Conservation (phyloP, 2,113 vertebrate genomes). For the Dolichallabes microphthalmus region DNA sequence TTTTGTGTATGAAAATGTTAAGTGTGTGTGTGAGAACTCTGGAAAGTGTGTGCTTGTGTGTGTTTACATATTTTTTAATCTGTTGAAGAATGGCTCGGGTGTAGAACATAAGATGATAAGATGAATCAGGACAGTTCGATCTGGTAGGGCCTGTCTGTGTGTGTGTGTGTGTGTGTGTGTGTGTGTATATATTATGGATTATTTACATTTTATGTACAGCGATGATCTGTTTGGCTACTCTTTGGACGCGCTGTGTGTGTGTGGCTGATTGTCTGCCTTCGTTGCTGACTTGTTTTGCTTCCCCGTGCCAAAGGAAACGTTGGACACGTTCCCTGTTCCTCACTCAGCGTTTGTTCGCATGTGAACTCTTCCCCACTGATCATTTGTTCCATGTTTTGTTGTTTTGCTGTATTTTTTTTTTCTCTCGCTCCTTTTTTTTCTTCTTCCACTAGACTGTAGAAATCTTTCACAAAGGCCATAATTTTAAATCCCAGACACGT, state of each 20-base stretch:
- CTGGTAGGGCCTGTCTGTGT: background rate
- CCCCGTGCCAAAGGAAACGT: conserved; percentile 60
- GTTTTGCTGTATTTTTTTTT: background rate
- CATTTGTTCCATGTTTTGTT: background rate
- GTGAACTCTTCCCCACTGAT: conserved; percentile 39
- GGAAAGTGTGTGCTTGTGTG: background rate
- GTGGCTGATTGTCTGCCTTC: background rate
- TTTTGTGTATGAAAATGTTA: conserved; percentile 17
- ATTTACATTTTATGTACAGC: conserved; percentile 45
- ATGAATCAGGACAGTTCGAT: background rate
- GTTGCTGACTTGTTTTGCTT: conserved; percentile 58
- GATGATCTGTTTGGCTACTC: conserved; percentile 53
- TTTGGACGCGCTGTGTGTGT: conserved; percentile 9
- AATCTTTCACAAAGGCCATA: background rate
- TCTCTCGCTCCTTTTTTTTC: background rate
- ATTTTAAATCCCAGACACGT: background rate
- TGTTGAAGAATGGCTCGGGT: background rate
- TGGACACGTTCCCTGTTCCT: conserved; percentile 58
- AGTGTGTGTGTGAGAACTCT: background rate
- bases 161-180: background rate
- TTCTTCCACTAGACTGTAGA: no score
- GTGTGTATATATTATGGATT: conserved; percentile 17
- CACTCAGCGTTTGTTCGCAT: conserved; percentile 51
- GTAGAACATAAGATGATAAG: background rate
- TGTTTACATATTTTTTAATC: background rate